phyloP scores from a whole-genome alignment of 2,888 invertebrate genomes.

The Brachyptera risi region DNA sequence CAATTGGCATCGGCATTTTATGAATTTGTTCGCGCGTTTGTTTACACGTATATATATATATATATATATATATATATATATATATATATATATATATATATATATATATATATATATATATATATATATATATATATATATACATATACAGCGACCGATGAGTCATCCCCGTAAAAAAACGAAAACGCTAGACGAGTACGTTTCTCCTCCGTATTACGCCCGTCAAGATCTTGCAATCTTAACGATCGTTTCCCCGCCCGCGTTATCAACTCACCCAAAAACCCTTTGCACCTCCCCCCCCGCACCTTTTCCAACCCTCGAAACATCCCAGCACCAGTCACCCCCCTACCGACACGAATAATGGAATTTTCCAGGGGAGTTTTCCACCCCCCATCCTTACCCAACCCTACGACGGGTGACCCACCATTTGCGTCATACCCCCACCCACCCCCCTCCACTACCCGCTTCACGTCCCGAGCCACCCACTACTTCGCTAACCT shows the following conservation, averaged over 20 bases:
- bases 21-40: too few species aligned
- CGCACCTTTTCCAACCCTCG: conserved; percentile 3
- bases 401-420: conserved; percentile 20
- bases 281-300: conserved; percentile 25
- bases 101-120: too few species aligned
- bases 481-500: not conserved
- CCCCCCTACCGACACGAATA: conserved; percentile 38
- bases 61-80: too few species aligned
- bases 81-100: too few species aligned
- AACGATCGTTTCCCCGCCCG: not conserved
- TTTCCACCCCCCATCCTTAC: conserved; percentile 5
- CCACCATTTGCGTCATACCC: conserved; percentile 17
- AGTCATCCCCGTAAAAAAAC: too few species aligned
- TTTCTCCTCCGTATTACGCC: too few species aligned
- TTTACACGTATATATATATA: too few species aligned
- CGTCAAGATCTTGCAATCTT: not conserved
- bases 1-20: too few species aligned
- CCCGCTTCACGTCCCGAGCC: not conserved
- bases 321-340: conserved; percentile 24
- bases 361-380: conserved; percentile 20
- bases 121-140: too few species aligned
- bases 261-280: not conserved
- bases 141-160: too few species aligned
- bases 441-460: not conserved
- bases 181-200: too few species aligned